A percentile compares a stretch with the other conserved stretches of the same genome.
These are phyloP conservation scores for Monoplex corrugatus DNA, from an alignment of 2,888 invertebrate species.

Conservation along the genomic window DNA sequence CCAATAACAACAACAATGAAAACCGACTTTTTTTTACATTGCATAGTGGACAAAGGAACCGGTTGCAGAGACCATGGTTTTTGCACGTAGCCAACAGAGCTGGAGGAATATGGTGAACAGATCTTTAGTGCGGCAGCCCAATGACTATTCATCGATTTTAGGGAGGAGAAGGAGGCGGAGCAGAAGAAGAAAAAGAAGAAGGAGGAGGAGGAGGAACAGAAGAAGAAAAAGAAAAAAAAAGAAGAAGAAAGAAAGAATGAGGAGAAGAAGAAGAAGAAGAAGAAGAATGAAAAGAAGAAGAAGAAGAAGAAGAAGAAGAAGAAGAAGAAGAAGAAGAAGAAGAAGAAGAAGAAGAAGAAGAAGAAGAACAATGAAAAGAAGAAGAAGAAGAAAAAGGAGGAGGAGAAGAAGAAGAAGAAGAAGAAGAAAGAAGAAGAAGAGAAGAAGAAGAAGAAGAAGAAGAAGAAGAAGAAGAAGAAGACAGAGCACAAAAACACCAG, in stretches of 20 bases:
- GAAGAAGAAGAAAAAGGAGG: background rate
- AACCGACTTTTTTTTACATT: too few relatives aligned
- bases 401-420: background rate
- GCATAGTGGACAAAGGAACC: too few relatives aligned
- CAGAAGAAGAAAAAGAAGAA: constrained; percentile 1
- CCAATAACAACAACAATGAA: too few relatives aligned
- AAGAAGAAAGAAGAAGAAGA: constrained; percentile 20
- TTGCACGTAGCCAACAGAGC: too few relatives aligned
- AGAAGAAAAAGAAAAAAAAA: background rate
- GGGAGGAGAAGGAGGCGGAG: background rate
- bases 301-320: background rate
- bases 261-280: background rate
- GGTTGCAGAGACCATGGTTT: too few relatives aligned
- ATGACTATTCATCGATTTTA: too few relatives aligned
- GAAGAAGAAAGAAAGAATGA: background rate
- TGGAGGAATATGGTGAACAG: too few relatives aligned
- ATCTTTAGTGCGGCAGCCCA: too few relatives aligned
- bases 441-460: background rate
- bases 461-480: background rate
- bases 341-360: background rate
- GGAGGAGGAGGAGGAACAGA: background rate
- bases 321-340: background rate
- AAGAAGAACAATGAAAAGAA: background rate
- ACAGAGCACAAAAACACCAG: background rate
- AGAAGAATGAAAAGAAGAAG: background rate